Evolutionary conservation across 2,797 vertebrate species (phyloP), one percentile per base, ranked within the genome.

Genomic region (Hyperoplus immaculatus): DNA sequence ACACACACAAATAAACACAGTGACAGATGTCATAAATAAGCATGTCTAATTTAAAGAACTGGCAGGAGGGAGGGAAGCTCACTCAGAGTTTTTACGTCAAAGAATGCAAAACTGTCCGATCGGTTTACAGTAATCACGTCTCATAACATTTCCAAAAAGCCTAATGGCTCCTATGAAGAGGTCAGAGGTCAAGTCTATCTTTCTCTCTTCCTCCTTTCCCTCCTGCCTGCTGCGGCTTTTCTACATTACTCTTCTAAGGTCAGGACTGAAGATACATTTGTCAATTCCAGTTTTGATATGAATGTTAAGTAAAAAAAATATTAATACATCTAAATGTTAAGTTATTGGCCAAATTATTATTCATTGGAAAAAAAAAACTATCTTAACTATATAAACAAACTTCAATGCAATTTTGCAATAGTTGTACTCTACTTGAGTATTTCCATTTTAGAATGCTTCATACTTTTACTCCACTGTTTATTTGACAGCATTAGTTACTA

Each of bases 71-170:
- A 45, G n/a, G 41, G 29, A 29, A 29, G 29, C 29, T 29, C 29
- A 29, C 43, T 80, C 46, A 36, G 55, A 42, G 68, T 70, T 75
- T 56, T 67, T 63, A 54, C 6, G 1, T 58, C 57, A 59, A 42
- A 63, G 75, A 89, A 83, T 62, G 74, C 80, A 71, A 83, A 78
- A 75, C 69, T 72, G 61, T 69, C 69, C 43, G 87, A 83, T 87
- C 74, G 49, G 70, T 78, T 88, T 87, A 80, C 85, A 72, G n/a
- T 49, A 66, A 75, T 90, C 56, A 50, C 7, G 75, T 88, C 71
- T 88, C 80, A 82, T 72, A 87, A 87, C 65, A 85, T 87, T 86
- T 84, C 62, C 45, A 87, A 89, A 85, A 15, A 62, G 21, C 47
- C 60, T 54, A 18, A 69, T 41, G 77, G 45, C 55, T 55, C 54